A percentile compares a stretch with the other conserved stretches of the same genome.
Evolutionary conservation across 1,140 invertebrate genomes (phyloP).

Genomic region (Maniola jurtina): DNA sequence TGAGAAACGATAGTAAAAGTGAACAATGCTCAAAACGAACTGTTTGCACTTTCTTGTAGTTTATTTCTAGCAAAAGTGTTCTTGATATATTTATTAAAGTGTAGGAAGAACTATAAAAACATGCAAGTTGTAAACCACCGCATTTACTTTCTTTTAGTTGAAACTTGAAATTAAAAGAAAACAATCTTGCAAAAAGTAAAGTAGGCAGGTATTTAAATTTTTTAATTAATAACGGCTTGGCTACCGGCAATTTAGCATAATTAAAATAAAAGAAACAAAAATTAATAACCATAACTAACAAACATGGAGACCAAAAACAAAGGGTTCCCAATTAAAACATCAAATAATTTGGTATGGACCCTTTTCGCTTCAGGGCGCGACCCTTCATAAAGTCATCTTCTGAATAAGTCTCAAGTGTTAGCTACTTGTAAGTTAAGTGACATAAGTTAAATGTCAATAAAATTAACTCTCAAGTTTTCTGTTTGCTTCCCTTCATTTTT

Average conservation of each 20-base stretch:
- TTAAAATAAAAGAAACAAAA: neutral
- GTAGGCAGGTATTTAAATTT: neutral
- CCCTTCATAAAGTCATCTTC: slow-evolving; percentile 18
- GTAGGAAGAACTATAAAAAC: no score
- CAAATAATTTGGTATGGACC: slow-evolving; percentile 16
- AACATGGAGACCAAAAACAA: slow-evolving; percentile 11
- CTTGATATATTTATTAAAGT: no score
- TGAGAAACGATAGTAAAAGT: no score
- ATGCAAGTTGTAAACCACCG: no score
- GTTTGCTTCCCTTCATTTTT: no score
- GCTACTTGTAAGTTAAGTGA: neutral
- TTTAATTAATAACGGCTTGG: neutral
- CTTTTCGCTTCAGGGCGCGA: slow-evolving; percentile 17
- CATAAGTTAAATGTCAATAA: neutral
- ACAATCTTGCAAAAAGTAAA: no score
- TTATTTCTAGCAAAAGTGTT: no score
- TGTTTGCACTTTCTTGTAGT: no score
- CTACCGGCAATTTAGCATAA: no score
- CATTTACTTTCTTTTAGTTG: no score
- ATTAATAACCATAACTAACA: neutral
- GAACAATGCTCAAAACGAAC: no score
- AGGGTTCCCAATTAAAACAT: slow-evolving; percentile 21
- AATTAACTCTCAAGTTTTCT: neutral
- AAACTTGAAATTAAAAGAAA: no score
- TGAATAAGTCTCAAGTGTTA: neutral